Base-by-base conservation (phyloP, 1,140 invertebrate species). In the Harpegnathos saltator region DNA sequence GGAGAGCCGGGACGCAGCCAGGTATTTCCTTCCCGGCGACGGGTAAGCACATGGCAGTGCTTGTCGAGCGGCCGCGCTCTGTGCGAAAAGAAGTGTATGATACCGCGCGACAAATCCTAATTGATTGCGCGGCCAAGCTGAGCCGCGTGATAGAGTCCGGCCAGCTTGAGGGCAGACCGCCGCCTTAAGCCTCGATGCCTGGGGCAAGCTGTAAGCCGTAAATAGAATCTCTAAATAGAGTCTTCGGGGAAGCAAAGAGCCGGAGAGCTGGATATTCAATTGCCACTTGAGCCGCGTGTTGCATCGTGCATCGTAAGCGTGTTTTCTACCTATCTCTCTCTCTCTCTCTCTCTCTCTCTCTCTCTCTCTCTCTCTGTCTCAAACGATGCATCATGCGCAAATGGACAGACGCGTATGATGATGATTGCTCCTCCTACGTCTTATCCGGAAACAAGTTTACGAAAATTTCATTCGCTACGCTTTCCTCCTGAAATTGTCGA, bases 181-280 rank as follows among this genome's bases (percentile, higher is more conserved):
- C 48, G 38, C 38, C 2, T n/a, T 1, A 15, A 54, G 29, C 29
- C 29, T 17, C 15, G 66, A 17, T 38, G 33, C 52, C 33, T 44
- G 38, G 7, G 9, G 33, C 29, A 48, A 58, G 48, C 29, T 38
- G 48, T 54, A 77, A 77, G 66, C 63, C 33, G 24, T n/a, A 80
- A 80, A 80, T 80, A 80, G 75, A 80, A 80, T 69, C 52, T 69
- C 65, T 80, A 80, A 80, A 80, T 80, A 29, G 65, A 80, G 75
- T 19, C 52, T 69, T 80, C 75, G 58, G 61, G 69, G 33, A 44
- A 44, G 24, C 62, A 56, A 58, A 9, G 9, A 73, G 74, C 1
- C 38, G 61, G 26, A 24, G 29, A 24, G 29, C 75, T 78, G 63
- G 63, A 78, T 69, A 69, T 80, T 80, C 75, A 52, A 80, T 80